These are phyloP conservation scores for Lacerta viridis DNA, from an alignment of 2,797 vertebrate species.

Conservation along the genomic window DNA sequence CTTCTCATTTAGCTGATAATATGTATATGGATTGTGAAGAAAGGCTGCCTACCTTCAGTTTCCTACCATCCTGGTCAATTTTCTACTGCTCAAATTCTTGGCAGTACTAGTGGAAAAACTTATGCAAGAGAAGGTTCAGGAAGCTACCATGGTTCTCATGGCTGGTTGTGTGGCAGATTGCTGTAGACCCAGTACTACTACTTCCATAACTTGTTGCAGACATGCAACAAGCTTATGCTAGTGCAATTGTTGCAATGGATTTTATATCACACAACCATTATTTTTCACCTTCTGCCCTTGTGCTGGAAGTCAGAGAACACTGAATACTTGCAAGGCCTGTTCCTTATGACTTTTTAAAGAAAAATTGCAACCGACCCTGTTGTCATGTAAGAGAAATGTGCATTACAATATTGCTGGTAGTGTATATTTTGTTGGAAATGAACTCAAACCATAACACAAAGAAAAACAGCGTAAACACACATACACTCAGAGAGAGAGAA, in stretches of 20 bases:
- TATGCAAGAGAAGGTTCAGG: too few species aligned
- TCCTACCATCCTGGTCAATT: not conserved
- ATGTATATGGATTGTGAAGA: not conserved
- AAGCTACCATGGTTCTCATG: too few species aligned
- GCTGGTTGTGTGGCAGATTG: too few species aligned
- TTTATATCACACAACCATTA: too few species aligned
- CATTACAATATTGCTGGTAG: not conserved
- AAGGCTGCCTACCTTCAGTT: not conserved
- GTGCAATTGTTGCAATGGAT: too few species aligned
- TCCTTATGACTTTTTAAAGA: not conserved
- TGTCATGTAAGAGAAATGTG: not conserved
- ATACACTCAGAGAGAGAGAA: too few species aligned
- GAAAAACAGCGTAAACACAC: not conserved
- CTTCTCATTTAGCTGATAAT: not conserved
- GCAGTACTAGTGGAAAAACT: too few species aligned
- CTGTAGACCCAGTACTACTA: too few species aligned
- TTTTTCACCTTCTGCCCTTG: too few species aligned
- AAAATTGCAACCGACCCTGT: not conserved
- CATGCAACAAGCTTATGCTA: too few species aligned
- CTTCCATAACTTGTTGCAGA: too few species aligned
- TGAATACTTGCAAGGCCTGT: not conserved
- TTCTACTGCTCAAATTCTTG: not conserved
- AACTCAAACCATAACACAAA: constrained; percentile 28
- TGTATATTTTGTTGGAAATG: constrained; percentile 33
- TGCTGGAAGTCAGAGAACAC: too few species aligned